Base-by-base conservation (phyloP, 2,888 invertebrate species). In the Rhingia campestris region DNA sequence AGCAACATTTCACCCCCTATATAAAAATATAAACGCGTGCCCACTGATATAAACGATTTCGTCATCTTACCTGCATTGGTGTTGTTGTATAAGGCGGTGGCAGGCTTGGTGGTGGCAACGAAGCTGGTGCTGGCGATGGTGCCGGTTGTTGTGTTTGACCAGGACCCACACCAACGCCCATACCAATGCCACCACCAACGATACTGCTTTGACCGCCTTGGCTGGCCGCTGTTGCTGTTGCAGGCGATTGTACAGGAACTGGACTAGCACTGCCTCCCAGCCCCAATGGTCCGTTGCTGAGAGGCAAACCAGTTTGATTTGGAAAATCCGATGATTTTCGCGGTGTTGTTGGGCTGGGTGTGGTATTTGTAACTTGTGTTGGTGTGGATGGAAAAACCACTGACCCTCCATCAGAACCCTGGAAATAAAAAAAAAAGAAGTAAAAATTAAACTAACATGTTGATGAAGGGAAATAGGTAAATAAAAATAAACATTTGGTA, bases 341-440 rank as follows among this genome's bases (percentile, higher is more conserved):
- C 87, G 94, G 93, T 87, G 93, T 93, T 89, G 94, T 92, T 90
- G 95, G 93, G 88, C 92, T 94, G 86, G 89, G 88, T 85, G 90
- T 89, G 86, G 90, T 88, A 87, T 89, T 90, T 84, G 89, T 88
- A 86, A 89, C 88, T 88, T 90, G 91, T 87, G 90, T 89, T 91
- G 94, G 94, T 89, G 94, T 93, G 89, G 94, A 92, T 90, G 94
- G 93, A 91, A 94, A 95, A 90, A 94, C 94, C 91, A 94, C 94
- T 91, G 94, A 94, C 92, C 94, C 95, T 92, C 95, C 94, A 93
- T 95, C 95, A 92, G 95, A 95, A 91, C 95, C 95, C 95, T 95
- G 92, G 12, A 93, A 92, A 80, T 87, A 89, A 4, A 53, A 75
- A 47, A 49, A 14, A 49, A 6, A 69, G 41, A 35, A 14, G 7